Evolutionary conservation across 2,113 vertebrate species (phyloP).

Genomic region (Cheilinus undulatus): DNA sequence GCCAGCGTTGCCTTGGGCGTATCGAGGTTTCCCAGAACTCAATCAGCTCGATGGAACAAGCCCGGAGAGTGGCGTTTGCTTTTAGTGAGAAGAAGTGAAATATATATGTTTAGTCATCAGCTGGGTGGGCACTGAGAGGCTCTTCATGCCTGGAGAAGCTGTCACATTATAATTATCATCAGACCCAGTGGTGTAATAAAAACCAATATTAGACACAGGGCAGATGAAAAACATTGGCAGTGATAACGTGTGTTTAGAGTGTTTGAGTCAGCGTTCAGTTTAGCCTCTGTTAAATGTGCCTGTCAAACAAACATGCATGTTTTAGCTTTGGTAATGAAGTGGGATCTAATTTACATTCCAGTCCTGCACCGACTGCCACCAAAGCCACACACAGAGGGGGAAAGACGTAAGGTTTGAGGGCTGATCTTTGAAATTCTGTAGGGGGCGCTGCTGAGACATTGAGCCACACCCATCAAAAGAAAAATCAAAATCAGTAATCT

Average conservation of each 20-base stretch:
- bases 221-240: background rate
- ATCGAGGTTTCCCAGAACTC: conserved; percentile 52
- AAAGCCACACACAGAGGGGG: too few species aligned
- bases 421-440: too few species aligned
- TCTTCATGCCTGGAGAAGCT: conserved; percentile 15
- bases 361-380: too few species aligned
- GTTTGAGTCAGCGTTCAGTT: background rate
- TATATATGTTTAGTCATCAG: conserved; percentile 31
- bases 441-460: too few species aligned
- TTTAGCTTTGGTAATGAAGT: too few species aligned
- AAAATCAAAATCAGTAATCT: too few species aligned
- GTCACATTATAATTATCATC: conserved; percentile 33
- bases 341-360: too few species aligned
- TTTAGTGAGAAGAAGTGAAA: conserved; percentile 44
- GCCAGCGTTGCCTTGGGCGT: conserved; percentile 32
- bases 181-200: background rate
- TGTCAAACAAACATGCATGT: too few species aligned
- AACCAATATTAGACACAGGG: background rate
- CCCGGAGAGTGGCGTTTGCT: conserved; percentile 26
- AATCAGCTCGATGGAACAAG: conserved; percentile 45
- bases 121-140: conserved; percentile 11
- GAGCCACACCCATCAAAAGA: too few species aligned
- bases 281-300: background rate
- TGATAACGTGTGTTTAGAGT: background rate
- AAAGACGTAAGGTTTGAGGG: too few species aligned